Base-by-base conservation (phyloP, 37 sponge, comb jelly and placozoan genomes). In the Beroe forskalii region DNA sequence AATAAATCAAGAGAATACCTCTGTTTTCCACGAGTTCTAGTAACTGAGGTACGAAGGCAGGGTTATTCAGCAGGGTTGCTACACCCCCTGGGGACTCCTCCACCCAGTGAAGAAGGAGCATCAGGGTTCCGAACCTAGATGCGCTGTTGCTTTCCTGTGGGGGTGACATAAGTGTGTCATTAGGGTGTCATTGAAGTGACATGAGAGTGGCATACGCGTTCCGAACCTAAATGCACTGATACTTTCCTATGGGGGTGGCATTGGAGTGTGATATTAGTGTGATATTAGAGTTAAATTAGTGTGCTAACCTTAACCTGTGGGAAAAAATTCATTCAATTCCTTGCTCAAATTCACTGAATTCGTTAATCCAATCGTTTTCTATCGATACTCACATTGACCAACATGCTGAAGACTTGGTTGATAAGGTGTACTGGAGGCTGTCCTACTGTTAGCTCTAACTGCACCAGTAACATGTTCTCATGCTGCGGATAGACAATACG, bases 41-140 rank as follows among this genome's bases (percentile, higher is more conserved):
- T 14, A 80, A 3, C 25, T 44, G 40, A 14, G 95, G 91, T 27
- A 97, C 91, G 43, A 93, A 95, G 19, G 75, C 86, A 3, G 72
- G n/a, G 37, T 93, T 93, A 89, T 75, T 67, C 19, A 97, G 91
- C 80, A 97, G 93, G 90, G 93, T 92, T 1, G 92, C 67, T 36
- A 97, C 97, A 62, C 93, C 94, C 0, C 90, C 14, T 14, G 91
- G 86, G 33, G 93, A 95, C 30, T 94, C 92, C 40, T 76, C 67
- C 64, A 97, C 67, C 97, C 97, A 97, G 27, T 91, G 89, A 39
- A 91, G 90, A 31, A 97, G 92, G 8, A 97, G 91, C 38, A 97
- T 92, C 31, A 97, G 92, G 25, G 94, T 86, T 3, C 94, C 95
- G 40, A 97, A 61, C 31, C 91, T 69, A 30, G 93, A 93, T 62